phyloP scores from a whole-genome alignment of 2,888 invertebrate species.

The Augiades crinisus region DNA sequence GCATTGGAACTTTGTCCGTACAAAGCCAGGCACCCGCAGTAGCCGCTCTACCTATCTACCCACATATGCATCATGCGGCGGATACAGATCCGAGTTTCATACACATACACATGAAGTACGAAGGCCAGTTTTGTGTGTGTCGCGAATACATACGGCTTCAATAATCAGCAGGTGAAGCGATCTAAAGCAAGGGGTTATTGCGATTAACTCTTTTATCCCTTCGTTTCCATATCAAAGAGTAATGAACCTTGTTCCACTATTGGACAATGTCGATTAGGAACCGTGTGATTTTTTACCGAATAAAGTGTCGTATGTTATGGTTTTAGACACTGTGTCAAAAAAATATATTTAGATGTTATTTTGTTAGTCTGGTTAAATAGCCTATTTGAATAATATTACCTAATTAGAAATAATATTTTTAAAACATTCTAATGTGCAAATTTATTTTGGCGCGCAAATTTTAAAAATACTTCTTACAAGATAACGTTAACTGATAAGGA shows the following conservation, averaged over 20 bases:
- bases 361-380: too few species aligned
- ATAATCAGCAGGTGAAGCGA: slow-evolving; percentile 81
- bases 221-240: slow-evolving; percentile 80
- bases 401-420: neutral
- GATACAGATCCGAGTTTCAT: slow-evolving; percentile 78
- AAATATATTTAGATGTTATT: too few species aligned
- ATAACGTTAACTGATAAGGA: slow-evolving; percentile 29
- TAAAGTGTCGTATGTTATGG: slow-evolving; percentile 10
- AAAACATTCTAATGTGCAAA: slow-evolving; percentile 24
- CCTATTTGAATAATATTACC: neutral
- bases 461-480: slow-evolving; percentile 30
- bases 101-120: slow-evolving; percentile 70
- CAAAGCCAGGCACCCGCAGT: slow-evolving; percentile 74
- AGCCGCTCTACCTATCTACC: slow-evolving; percentile 73
- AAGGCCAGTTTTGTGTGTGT: slow-evolving; percentile 77
- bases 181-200: slow-evolving; percentile 79
- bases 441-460: slow-evolving; percentile 21
- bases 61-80: slow-evolving; percentile 72
- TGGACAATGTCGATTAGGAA: slow-evolving; percentile 66
- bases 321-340: slow-evolving; percentile 1
- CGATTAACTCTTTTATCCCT: slow-evolving; percentile 81
- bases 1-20: slow-evolving; percentile 62
- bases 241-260: slow-evolving; percentile 78
- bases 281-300: slow-evolving; percentile 63
- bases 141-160: slow-evolving; percentile 78